Conservation (phyloP, 2,113 vertebrate species). For the Chinchilla lanigera region DNA sequence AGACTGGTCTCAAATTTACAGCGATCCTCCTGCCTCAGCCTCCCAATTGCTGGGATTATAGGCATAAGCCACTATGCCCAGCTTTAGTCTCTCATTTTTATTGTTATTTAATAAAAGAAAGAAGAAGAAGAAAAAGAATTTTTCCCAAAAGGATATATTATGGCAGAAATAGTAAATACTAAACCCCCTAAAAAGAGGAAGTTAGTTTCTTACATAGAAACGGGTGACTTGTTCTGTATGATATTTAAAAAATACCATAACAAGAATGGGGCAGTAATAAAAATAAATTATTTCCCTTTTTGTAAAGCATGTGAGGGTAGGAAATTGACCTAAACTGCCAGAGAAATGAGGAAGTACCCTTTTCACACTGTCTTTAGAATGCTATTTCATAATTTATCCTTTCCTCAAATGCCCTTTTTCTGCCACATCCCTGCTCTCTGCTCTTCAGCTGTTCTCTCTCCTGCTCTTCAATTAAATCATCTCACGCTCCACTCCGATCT, state of each 20-base stretch:
- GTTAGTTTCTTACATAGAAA: slow-evolving; percentile 74
- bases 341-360: slow-evolving; percentile 75
- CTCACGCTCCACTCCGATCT: slow-evolving; percentile 78
- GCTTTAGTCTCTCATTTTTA: slow-evolving; percentile 28
- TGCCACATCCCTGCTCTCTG: slow-evolving; percentile 54
- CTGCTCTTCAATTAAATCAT: slow-evolving; percentile 80
- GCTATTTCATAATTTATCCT: slow-evolving; percentile 67
- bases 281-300: slow-evolving; percentile 86
- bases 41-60: not conserved
- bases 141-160: slow-evolving; percentile 49
- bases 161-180: slow-evolving; percentile 63
- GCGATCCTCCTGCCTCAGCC: not conserved
- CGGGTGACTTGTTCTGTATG: slow-evolving; percentile 78
- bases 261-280: slow-evolving; percentile 79
- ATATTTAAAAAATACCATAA: slow-evolving; percentile 75
- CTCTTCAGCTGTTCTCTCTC: slow-evolving; percentile 71
- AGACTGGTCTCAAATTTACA: not conserved
- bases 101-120: not conserved
- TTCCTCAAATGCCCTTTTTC: slow-evolving; percentile 75
- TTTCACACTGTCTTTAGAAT: slow-evolving; percentile 64
- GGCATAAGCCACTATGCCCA: not conserved
- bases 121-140: not conserved
- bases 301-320: slow-evolving; percentile 81
- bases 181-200: slow-evolving; percentile 77
- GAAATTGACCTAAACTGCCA: slow-evolving; percentile 81